Evolutionary conservation across 2,113 vertebrate genomes (phyloP).

Genomic region (Lipotes vexillifer): DNA sequence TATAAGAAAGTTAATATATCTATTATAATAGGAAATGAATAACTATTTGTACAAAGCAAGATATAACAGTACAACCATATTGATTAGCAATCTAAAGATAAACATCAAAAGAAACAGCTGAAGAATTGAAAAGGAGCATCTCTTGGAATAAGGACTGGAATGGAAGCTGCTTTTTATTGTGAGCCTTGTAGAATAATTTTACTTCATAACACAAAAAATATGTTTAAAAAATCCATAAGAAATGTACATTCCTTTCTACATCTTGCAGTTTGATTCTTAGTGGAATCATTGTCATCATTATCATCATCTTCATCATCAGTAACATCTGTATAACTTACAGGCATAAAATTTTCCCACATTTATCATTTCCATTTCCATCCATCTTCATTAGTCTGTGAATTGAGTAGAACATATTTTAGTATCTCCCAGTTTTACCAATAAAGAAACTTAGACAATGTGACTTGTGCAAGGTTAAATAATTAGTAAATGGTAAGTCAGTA

Average conservation of each 20-base stretch:
- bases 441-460: background rate
- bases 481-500: background rate
- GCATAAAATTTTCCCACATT: background rate
- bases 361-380: background rate
- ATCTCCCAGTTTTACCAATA: background rate
- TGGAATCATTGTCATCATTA: background rate
- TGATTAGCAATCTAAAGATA: background rate
- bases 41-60: background rate
- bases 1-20: background rate
- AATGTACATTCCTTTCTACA: background rate
- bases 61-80: background rate
- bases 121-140: background rate
- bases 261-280: background rate
- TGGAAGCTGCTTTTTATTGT: background rate
- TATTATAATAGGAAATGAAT: background rate
- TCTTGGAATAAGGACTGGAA: background rate
- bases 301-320: background rate
- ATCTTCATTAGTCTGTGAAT: background rate
- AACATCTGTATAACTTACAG: background rate
- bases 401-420: background rate
- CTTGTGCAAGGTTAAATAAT: background rate
- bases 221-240: background rate
- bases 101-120: background rate
- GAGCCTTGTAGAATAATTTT: background rate
- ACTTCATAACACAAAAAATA: background rate